Conservation (phyloP, 2,797 vertebrate species). For the Sarcoramphus papa region DNA sequence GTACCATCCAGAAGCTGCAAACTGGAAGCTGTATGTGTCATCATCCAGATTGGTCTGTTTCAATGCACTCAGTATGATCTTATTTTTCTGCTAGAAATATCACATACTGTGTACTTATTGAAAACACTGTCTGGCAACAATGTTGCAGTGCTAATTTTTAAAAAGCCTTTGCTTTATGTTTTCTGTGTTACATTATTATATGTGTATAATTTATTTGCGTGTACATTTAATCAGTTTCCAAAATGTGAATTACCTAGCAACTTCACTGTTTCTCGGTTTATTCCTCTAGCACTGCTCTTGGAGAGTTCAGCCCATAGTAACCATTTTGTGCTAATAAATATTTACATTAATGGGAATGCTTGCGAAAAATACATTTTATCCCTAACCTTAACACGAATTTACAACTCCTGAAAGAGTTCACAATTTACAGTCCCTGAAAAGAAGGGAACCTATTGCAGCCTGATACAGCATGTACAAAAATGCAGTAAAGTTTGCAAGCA, state of each 20-base stretch:
- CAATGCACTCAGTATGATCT: not conserved
- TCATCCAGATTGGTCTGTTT: not conserved
- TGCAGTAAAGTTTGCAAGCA: not conserved
- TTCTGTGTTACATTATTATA: not conserved
- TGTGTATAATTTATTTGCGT: not conserved
- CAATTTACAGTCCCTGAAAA: not conserved
- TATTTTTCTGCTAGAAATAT: not conserved
- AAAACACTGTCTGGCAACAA: not conserved
- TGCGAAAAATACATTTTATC: not conserved
- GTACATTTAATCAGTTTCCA: not conserved
- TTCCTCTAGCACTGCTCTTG: not conserved
- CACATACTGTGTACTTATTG: not conserved
- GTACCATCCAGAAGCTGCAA: not conserved
- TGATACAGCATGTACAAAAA: not conserved
- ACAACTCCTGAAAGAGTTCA: not conserved
- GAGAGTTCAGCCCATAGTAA: not conserved
- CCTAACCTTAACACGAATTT: not conserved
- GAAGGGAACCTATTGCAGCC: not conserved
- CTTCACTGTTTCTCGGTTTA: not conserved
- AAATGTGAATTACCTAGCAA: not conserved
- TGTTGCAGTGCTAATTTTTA: not conserved
- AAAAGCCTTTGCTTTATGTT: not conserved
- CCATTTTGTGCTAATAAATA: not conserved
- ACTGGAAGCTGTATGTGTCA: not conserved
- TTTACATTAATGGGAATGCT: not conserved